Evolutionary conservation across 2,888 invertebrate species (phyloP), one percentile per base, ranked within the genome.

Genomic region (Eupithecia pulchellata): DNA sequence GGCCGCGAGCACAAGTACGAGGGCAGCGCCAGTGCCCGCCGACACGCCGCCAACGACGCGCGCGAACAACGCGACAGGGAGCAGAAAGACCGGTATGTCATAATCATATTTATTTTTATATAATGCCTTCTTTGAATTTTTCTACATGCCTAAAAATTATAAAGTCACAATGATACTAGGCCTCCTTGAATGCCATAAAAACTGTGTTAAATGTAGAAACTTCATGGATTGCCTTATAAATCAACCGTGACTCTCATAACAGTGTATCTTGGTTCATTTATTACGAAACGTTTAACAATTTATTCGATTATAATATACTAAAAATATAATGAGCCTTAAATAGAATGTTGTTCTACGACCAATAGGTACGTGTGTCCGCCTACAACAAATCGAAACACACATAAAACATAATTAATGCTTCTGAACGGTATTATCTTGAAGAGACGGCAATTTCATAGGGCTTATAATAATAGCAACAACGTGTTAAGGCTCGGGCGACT

Each of bases 1-100:
- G 97, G 97, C 75, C 96, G 97, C 82, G 97, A 97, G 90, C 97
- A 97, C 89, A 97, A 97, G 86, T 97, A 97, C 92, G 97, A 96
- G 89, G 96, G 96, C 84, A 95, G 95, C 89, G 91, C 96, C 84
- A 95, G 95, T 89, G 91, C 96, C 74, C 92, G 92, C 81, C 92
- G 95, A 81, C 84, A 88, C 81, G 88, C 88, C 85, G 90, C 85
- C 74, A 81, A 81, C 78, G 92, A 92, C 89, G 83, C 87, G 82
- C 92, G 94, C 78, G 92, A 91, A 88, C 82, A 86, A 82, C 92
- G 93, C 77, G 91, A 91, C 78, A 87, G 89, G 14, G 64, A 70
- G 20, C 69, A 75, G 75, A 86, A 93, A 81, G 89, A 95, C 86
- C 84, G 95, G 95, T 95, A 78, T 89, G 91, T 81, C 8, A 42